phyloP scores from a whole-genome alignment of 2,888 invertebrate genomes.

The Calephelis perditalis region DNA sequence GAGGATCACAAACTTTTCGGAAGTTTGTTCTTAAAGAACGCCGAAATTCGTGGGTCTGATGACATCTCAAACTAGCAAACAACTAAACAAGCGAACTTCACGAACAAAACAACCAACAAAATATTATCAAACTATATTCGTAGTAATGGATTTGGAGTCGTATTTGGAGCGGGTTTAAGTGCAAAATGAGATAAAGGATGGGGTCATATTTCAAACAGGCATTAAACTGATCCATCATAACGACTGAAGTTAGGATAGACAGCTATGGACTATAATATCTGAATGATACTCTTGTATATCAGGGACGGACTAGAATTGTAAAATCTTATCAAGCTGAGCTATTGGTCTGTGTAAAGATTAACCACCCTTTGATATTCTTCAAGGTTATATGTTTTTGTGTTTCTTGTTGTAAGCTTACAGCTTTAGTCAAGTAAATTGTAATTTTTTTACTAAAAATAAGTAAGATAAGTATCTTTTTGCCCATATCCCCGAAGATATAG shows the following conservation, averaged over 20 bases:
- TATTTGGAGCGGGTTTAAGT: neutral
- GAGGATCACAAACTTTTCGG: slow-evolving; percentile 8
- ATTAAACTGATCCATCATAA: slow-evolving; percentile 11
- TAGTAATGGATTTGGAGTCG: neutral
- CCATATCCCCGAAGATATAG: no score
- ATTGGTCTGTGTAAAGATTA: no score
- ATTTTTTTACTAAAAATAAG: no score
- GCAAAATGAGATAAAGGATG: neutral
- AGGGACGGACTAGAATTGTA: no score
- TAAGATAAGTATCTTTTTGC: no score
- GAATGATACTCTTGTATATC: neutral
- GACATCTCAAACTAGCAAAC: slow-evolving; percentile 48
- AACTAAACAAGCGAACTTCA: slow-evolving; percentile 44
- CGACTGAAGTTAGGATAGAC: slow-evolving; percentile 1
- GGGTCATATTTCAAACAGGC: neutral
- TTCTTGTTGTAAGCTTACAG: no score
- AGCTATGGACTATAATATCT: neutral
- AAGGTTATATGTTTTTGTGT: no score
- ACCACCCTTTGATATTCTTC: no score
- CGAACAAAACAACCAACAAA: slow-evolving; percentile 43
- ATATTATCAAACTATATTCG: slow-evolving; percentile 15
- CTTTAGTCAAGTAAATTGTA: no score
- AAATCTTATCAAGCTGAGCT: no score
- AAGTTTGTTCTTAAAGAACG: slow-evolving; percentile 23
- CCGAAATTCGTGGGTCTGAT: slow-evolving; percentile 32